Conservation (phyloP, 1,140 invertebrate genomes). For the Sinonovacula constricta region DNA sequence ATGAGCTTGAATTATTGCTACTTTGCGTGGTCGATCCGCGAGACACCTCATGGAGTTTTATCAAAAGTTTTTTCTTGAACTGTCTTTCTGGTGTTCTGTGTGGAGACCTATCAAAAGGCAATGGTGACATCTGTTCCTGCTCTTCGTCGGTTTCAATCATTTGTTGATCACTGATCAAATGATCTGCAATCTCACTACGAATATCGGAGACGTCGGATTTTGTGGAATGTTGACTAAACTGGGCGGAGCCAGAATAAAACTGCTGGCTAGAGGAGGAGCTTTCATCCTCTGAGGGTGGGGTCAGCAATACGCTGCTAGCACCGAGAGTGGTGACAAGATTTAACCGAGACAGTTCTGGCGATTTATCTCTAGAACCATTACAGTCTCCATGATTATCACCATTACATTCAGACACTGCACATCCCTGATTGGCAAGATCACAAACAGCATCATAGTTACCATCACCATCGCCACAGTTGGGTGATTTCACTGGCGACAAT, state of each 20-base stretch:
- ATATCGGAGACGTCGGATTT: conserved; percentile 43
- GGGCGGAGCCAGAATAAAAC: neutral
- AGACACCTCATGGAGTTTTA: conserved; percentile 66
- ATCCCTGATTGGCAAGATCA: too few species aligned
- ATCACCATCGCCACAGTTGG: too few species aligned
- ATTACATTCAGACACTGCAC: too few species aligned
- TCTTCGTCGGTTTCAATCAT: conserved; percentile 51
- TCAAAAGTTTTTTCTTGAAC: conserved; percentile 62
- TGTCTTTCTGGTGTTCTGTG: conserved; percentile 55
- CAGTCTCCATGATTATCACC: neutral
- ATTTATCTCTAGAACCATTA: neutral
- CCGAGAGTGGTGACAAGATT: conserved; percentile 11
- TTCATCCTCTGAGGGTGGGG: conserved; percentile 65
- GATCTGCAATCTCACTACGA: conserved; percentile 36
- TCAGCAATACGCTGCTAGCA: conserved; percentile 57
- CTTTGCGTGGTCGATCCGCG: too few species aligned
- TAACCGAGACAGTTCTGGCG: conserved; percentile 12
- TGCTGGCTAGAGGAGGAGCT: conserved; percentile 14
- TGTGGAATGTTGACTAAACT: conserved; percentile 17
- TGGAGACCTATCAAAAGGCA: conserved; percentile 35
- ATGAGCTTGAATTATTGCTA: conserved; percentile 60
- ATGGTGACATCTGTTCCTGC: conserved; percentile 33
- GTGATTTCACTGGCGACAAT: neutral
- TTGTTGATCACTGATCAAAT: too few species aligned
- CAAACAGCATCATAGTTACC: too few species aligned